phyloP scores from a whole-genome alignment of 1,140 invertebrate genomes.

The Trigoniulus corallinus region DNA sequence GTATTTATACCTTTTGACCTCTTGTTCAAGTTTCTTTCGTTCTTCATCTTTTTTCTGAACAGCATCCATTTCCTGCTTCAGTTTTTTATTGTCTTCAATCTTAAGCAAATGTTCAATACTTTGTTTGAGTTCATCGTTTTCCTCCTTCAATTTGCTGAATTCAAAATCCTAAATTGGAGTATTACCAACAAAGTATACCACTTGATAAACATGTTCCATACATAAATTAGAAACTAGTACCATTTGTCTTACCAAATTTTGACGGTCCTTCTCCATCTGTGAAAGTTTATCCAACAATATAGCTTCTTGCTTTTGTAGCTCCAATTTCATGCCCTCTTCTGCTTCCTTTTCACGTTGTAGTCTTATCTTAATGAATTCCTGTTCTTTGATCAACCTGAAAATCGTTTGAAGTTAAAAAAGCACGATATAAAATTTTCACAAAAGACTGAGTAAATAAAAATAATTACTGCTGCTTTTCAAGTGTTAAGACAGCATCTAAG shows the following conservation, averaged over 20 bases:
- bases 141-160: neutral
- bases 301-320: slow-evolving; percentile 33
- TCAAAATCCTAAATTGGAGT: slow-evolving; percentile 6
- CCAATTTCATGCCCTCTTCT: slow-evolving; percentile 29
- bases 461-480: neutral
- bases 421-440: neutral
- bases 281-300: slow-evolving; percentile 36
- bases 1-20: neutral
- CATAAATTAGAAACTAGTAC: neutral
- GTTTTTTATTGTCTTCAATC: slow-evolving; percentile 10
- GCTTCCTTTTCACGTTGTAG: slow-evolving; percentile 25
- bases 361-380: slow-evolving; percentile 23
- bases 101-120: slow-evolving; percentile 11
- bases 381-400: slow-evolving; percentile 26
- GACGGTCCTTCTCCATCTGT: slow-evolving; percentile 37
- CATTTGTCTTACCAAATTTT: slow-evolving; percentile 30
- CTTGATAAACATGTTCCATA: neutral
- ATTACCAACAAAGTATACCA: neutral
- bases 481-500: neutral
- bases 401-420: neutral
- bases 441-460: neutral
- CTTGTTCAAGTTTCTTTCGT: slow-evolving; percentile 5
- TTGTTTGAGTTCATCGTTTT: slow-evolving; percentile 6
- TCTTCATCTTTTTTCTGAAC: slow-evolving; percentile 11
- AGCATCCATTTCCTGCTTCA: slow-evolving; percentile 16